phyloP scores from a whole-genome alignment of 2,888 invertebrate genomes.

The Thumatha senex region DNA sequence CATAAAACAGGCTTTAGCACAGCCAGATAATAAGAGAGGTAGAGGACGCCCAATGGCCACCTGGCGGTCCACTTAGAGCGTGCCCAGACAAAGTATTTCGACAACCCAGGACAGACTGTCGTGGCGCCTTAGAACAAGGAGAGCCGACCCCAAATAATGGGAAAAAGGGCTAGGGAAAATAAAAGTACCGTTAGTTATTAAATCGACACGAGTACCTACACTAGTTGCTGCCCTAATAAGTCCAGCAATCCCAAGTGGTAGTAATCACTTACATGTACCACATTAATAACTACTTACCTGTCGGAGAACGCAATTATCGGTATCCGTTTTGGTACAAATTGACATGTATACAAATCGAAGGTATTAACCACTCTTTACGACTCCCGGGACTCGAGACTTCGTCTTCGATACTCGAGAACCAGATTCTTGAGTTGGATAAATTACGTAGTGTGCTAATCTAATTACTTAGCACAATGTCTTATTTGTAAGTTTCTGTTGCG shows the following conservation, averaged over 20 bases:
- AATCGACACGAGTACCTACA: no score
- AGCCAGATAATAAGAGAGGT: no score
- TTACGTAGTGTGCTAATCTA: slow-evolving; percentile 75
- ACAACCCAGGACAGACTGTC: no score
- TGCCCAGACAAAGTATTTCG: no score
- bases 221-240: slow-evolving; percentile 19
- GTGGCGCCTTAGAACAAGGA: no score
- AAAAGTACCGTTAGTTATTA: no score
- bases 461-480: slow-evolving; percentile 80
- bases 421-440: slow-evolving; percentile 39
- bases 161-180: no score
- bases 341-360: slow-evolving; percentile 48
- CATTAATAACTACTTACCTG: slow-evolving; percentile 44
- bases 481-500: slow-evolving; percentile 73
- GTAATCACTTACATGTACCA: slow-evolving; percentile 29
- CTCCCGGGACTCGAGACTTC: slow-evolving; percentile 27
- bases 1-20: no score
- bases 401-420: slow-evolving; percentile 27
- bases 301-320: slow-evolving; percentile 47
- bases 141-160: no score
- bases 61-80: no score
- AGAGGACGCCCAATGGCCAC: no score
- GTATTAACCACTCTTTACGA: slow-evolving; percentile 55
- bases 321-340: slow-evolving; percentile 53
- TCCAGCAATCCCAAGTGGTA: slow-evolving; percentile 29